A percentile compares a stretch with the other conserved stretches of the same genome.
Evolutionary conservation across 2,797 vertebrate species (phyloP).

Genomic region (Gouania willdenowi): DNA sequence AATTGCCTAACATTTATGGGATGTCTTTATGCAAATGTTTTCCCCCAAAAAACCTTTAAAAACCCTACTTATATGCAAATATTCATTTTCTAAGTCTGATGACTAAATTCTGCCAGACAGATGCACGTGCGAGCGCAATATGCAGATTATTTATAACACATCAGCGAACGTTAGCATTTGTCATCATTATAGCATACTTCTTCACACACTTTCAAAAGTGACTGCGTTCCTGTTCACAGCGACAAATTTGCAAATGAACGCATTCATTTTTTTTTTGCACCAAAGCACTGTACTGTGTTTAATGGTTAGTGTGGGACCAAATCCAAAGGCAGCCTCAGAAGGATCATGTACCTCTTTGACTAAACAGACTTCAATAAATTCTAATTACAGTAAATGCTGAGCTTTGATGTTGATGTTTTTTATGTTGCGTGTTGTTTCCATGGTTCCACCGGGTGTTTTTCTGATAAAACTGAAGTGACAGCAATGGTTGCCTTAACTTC

Average conservation of each 20-base stretch:
- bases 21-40: too few species aligned
- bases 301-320: conserved; percentile 45
- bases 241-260: conserved; percentile 34
- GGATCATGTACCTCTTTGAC: conserved; percentile 56
- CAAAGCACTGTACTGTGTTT: conserved; percentile 39
- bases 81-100: conserved; percentile 32
- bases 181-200: conserved; percentile 6
- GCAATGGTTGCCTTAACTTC: conserved; percentile 66
- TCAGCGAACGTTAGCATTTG: background rate
- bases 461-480: conserved; percentile 72
- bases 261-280: conserved; percentile 33
- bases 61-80: too few species aligned
- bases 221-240: conserved; percentile 26
- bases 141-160: conserved; percentile 1
- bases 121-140: conserved; percentile 16
- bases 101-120: conserved; percentile 13
- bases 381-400: conserved; percentile 54
- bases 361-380: conserved; percentile 65
- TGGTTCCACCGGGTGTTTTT: conserved; percentile 51
- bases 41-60: too few species aligned
- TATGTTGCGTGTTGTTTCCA: conserved; percentile 67
- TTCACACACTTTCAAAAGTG: conserved; percentile 8
- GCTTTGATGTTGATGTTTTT: conserved; percentile 61
- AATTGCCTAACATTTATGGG: too few species aligned
- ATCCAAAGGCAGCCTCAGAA: conserved; percentile 48